These are phyloP conservation scores for Orchesella cincta DNA, from an alignment of 1,140 invertebrate genomes.

Conservation along the genomic window DNA sequence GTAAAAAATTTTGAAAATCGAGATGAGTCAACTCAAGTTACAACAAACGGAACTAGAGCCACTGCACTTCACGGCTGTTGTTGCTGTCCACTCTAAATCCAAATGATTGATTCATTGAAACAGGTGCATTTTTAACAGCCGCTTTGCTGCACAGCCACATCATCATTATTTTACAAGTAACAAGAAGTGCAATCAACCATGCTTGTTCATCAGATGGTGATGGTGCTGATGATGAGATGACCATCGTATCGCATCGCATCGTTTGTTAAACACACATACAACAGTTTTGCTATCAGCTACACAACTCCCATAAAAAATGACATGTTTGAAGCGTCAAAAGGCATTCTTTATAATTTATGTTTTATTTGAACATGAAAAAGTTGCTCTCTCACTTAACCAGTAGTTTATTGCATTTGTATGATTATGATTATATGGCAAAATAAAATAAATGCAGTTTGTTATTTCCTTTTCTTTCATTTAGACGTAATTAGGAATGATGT, in stretches of 20 bases:
- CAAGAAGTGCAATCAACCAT: neutral
- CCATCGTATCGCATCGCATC: too few species aligned
- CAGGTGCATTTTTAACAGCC: neutral
- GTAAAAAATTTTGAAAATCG: too few species aligned
- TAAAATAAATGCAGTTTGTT: neutral
- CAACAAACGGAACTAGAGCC: too few species aligned
- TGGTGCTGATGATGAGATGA: too few species aligned
- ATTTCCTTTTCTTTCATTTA: neutral
- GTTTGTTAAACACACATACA: neutral
- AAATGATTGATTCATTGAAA: neutral
- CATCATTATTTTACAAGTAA: neutral
- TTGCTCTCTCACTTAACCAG: neutral
- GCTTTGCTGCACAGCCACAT: too few species aligned
- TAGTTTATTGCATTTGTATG: neutral
- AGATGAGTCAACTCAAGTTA: too few species aligned
- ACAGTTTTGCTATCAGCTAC: neutral
- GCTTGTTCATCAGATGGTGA: constrained; percentile 4
- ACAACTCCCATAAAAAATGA: neutral
- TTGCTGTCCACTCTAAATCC: neutral
- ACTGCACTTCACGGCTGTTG: too few species aligned
- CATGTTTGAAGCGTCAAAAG: neutral
- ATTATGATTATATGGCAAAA: neutral
- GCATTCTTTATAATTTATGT: constrained; percentile 6
- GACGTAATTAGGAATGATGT: neutral
- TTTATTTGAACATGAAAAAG: neutral